Evolutionary conservation across 2,113 vertebrate species (phyloP).

Genomic region (Cervus canadensis): DNA sequence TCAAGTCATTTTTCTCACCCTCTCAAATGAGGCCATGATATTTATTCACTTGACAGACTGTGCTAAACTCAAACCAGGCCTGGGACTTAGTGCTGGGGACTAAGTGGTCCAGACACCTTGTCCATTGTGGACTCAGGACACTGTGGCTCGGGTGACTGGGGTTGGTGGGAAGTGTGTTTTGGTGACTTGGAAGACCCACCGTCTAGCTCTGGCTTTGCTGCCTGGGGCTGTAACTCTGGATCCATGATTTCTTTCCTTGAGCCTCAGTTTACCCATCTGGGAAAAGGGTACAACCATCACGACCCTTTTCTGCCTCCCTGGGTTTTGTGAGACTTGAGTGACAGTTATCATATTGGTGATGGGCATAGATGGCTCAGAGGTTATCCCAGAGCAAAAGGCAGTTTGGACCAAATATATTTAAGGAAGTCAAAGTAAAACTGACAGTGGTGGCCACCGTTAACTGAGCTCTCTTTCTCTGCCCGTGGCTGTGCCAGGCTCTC

Average conservation of each 20-base stretch:
- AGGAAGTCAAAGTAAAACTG: not conserved
- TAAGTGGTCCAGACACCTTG: not conserved
- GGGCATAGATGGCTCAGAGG: not conserved
- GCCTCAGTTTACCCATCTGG: not conserved
- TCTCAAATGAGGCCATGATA: accelerated
- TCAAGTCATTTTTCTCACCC: not conserved
- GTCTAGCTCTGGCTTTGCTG: not conserved
- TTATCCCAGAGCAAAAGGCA: not conserved
- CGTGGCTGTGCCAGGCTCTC: not conserved
- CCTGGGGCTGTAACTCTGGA: not conserved
- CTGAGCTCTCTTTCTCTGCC: not conserved
- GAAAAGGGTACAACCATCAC: not conserved
- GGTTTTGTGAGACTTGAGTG: not conserved
- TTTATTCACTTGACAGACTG: not conserved
- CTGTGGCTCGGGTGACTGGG: not conserved
- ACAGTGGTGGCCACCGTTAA: not conserved
- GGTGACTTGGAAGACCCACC: not conserved
- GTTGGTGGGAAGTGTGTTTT: not conserved
- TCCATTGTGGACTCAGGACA: accelerated
- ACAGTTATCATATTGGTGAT: not conserved
- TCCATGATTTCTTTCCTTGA: not conserved
- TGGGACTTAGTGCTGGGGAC: not conserved
- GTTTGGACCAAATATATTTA: not conserved
- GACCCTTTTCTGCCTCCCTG: not conserved
- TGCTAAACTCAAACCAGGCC: not conserved